Evolutionary conservation across 2,113 vertebrate genomes (phyloP).

Genomic region (Tragulus kanchil): DNA sequence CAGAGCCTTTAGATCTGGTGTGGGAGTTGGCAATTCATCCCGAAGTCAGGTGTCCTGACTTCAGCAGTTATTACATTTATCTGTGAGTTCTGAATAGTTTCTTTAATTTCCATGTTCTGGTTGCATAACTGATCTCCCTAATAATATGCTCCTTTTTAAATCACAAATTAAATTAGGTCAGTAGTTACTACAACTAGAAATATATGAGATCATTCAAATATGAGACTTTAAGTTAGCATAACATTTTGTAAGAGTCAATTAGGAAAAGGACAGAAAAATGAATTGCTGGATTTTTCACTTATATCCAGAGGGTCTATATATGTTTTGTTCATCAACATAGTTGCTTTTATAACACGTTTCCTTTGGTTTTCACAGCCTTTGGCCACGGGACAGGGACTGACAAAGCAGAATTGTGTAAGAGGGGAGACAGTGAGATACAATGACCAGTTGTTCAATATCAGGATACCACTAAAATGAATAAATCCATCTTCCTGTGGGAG

Average conservation of each 20-base stretch:
- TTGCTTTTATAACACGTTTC: constrained; percentile 60
- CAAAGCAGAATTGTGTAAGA: constrained; percentile 54
- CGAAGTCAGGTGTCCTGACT: neutral
- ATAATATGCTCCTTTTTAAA: neutral
- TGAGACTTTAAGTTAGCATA: neutral
- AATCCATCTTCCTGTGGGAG: constrained; percentile 60
- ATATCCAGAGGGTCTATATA: neutral
- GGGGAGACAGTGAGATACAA: constrained; percentile 48
- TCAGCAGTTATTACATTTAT: neutral
- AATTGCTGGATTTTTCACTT: constrained; percentile 44
- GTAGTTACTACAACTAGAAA: neutral
- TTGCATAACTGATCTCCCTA: neutral
- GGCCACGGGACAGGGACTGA: constrained; percentile 27
- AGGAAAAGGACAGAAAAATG: neutral
- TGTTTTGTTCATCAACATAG: neutral
- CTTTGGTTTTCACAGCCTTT: constrained; percentile 56
- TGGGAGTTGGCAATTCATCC: neutral
- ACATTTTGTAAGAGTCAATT: neutral
- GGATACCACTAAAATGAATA: constrained; percentile 43
- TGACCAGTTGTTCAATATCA: constrained; percentile 64
- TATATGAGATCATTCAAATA: constrained; percentile 4
- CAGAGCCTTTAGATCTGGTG: neutral
- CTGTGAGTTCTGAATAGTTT: neutral
- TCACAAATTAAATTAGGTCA: neutral
- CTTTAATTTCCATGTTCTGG: neutral